phyloP scores from a whole-genome alignment of 2,113 vertebrate genomes.

The Mobula birostris region DNA sequence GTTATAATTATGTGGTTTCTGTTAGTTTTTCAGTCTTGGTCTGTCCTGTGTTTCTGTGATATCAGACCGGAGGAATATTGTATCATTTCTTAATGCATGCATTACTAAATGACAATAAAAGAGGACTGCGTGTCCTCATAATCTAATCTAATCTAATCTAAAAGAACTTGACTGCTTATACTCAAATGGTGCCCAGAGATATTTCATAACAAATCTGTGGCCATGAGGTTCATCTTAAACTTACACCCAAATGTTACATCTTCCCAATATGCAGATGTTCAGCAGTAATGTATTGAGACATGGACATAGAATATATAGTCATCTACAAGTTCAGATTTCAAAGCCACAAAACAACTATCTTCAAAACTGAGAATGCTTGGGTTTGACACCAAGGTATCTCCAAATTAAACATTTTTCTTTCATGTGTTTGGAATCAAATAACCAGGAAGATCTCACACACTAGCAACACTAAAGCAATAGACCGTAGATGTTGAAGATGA shows the following conservation, averaged over 20 bases:
- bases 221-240: background rate
- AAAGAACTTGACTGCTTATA: background rate
- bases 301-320: background rate
- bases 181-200: background rate
- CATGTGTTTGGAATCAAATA: constrained; percentile 7
- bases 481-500: too few species aligned
- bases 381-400: background rate
- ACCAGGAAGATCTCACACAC: background rate
- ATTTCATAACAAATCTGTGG: background rate
- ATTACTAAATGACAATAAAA: too few species aligned
- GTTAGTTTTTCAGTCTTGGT: too few species aligned
- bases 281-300: background rate
- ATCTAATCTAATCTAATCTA: too few species aligned
- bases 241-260: too few species aligned
- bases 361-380: background rate
- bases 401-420: background rate
- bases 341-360: background rate
- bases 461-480: too few species aligned
- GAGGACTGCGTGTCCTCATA: too few species aligned
- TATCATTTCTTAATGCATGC: too few species aligned
- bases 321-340: background rate
- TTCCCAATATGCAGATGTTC: background rate
- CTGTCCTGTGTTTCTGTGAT: too few species aligned
- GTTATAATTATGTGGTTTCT: too few species aligned
- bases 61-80: too few species aligned